These are phyloP conservation scores for Eucidaris tribuloides DNA, from an alignment of 35 echinoderm and acorn worm genomes.

Conservation along the genomic window DNA sequence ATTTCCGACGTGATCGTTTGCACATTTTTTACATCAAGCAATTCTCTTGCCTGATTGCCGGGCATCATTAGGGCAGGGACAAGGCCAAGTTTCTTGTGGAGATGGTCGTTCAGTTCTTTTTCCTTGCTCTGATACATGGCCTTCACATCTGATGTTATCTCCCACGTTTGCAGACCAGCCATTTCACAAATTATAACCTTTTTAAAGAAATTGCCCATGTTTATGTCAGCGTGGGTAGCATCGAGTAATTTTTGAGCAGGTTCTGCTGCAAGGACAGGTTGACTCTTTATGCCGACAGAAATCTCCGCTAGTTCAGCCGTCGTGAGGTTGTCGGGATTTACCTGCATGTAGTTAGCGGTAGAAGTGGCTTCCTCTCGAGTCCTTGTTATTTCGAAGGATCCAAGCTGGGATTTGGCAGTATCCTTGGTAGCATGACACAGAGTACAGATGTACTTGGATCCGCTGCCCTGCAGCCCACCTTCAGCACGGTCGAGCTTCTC, in stretches of 20 bases:
- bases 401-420: neutral
- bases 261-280: constrained; percentile 9
- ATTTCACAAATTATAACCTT: constrained; percentile 41
- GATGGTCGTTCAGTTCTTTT: neutral
- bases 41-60: constrained; percentile 23
- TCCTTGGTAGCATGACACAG: constrained; percentile 25
- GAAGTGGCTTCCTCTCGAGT: neutral
- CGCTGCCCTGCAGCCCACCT: constrained; percentile 46
- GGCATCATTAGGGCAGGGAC: constrained; percentile 33
- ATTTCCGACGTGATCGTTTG: neutral
- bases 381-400: neutral
- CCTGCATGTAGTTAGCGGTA: neutral
- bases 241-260: constrained; percentile 7
- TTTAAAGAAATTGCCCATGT: constrained; percentile 41
- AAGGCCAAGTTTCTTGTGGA: neutral
- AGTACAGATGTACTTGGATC: constrained; percentile 23
- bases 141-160: constrained; percentile 6
- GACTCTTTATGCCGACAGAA: neutral
- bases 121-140: neutral
- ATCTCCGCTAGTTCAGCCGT: constrained; percentile 1
- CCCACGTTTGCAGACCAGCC: constrained; percentile 22
- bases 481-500: constrained; percentile 48
- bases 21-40: neutral
- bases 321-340: constrained; percentile 30
- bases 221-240: constrained; percentile 58